Evolutionary conservation across 2,888 invertebrate species (phyloP).

Genomic region (Meteorus colon): DNA sequence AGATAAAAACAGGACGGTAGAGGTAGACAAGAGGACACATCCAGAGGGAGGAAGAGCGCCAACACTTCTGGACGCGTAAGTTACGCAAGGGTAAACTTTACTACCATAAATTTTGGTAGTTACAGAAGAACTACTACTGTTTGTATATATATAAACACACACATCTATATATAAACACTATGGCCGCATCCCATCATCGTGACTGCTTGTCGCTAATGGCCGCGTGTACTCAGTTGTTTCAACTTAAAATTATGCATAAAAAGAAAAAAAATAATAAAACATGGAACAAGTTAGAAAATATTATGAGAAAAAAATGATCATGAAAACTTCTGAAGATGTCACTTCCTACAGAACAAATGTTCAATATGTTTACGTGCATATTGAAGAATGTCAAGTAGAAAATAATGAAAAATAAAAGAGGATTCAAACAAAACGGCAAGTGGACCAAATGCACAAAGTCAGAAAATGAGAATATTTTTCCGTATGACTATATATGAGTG

Average conservation of each 20-base stretch:
- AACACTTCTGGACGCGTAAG: not conserved
- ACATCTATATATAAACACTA: not conserved
- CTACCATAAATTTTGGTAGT: slow-evolving; percentile 12
- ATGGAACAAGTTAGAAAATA: not conserved
- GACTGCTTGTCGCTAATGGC: slow-evolving; percentile 2
- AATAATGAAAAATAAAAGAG: not conserved
- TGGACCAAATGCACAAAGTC: slow-evolving; percentile 1
- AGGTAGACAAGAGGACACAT: not conserved
- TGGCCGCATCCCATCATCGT: not conserved
- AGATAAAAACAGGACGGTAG: not conserved
- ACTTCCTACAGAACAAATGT: not conserved
- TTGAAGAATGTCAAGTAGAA: not conserved
- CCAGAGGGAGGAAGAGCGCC: not conserved
- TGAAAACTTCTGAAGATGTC: not conserved
- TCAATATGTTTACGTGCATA: not conserved
- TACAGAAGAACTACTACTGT: not conserved
- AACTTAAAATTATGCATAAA: not conserved
- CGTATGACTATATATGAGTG: not conserved
- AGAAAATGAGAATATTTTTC: not conserved
- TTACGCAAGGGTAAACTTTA: slow-evolving; percentile 10
- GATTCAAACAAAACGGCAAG: not conserved
- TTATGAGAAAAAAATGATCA: not conserved
- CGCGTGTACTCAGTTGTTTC: not conserved
- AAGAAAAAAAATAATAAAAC: slow-evolving; percentile 17
- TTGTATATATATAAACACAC: not conserved